These are phyloP conservation scores for Gallinago jamesoni DNA, from an alignment of 2,113 vertebrate genomes.

Conservation along the genomic window DNA sequence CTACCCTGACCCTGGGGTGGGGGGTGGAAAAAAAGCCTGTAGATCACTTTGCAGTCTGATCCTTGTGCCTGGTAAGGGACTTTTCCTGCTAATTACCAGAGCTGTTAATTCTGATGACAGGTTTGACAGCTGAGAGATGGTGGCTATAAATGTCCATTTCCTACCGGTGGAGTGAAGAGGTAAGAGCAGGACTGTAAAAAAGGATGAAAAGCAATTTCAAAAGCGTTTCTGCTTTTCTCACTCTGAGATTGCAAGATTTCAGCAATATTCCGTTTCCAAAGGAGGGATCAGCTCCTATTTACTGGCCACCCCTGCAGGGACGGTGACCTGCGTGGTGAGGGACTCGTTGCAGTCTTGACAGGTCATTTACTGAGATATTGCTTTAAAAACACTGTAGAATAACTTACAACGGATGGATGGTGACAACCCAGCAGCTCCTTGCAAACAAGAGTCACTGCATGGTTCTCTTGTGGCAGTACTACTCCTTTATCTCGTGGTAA, in stretches of 20 bases:
- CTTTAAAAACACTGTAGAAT: neutral
- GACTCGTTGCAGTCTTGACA: neutral
- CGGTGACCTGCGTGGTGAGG: neutral
- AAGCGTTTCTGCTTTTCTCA: neutral
- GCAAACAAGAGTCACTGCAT: neutral
- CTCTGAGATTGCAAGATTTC: neutral
- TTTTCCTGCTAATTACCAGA: slow-evolving; percentile 34
- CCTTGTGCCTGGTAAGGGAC: neutral
- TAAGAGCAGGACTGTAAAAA: neutral
- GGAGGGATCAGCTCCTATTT: neutral
- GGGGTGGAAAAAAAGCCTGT: neutral
- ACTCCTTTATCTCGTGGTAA: neutral
- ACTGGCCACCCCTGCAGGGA: neutral
- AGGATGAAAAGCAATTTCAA: neutral
- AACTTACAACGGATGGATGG: rapidly evolving
- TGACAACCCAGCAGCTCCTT: neutral
- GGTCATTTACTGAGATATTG: neutral
- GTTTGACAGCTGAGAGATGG: neutral
- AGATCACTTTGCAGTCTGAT: neutral
- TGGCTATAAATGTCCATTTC: slow-evolving; percentile 2
- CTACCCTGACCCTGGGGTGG: neutral
- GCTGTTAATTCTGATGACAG: slow-evolving; percentile 38
- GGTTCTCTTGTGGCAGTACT: neutral
- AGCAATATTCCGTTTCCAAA: neutral
- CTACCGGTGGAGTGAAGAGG: neutral